These are phyloP conservation scores for Lithophane semibrunnea DNA, from an alignment of 2,888 invertebrate genomes.

Conservation along the genomic window DNA sequence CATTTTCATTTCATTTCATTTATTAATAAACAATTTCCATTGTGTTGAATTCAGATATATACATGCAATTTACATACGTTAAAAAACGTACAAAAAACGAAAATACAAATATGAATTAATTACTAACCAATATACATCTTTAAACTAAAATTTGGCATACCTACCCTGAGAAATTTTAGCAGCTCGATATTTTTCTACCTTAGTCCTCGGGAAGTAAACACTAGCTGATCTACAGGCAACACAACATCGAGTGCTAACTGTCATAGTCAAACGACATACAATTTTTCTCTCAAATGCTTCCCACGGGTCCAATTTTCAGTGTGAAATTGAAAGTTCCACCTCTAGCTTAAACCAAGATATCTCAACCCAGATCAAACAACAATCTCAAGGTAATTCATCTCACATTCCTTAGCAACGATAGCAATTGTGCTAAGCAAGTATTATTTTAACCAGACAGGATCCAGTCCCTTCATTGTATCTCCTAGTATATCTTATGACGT, in stretches of 20 bases:
- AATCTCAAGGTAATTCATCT: slow-evolving; percentile 22
- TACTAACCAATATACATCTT: no score
- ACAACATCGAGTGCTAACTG: background rate
- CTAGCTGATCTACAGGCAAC: background rate
- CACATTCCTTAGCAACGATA: slow-evolving; percentile 15
- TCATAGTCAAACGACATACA: background rate
- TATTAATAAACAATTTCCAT: no score
- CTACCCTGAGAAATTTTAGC: no score
- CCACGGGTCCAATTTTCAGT: background rate
- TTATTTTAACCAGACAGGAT: slow-evolving; percentile 48
- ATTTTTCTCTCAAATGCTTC: background rate
- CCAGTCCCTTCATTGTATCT: slow-evolving; percentile 31
- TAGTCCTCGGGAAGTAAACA: background rate
- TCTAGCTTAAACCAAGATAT: background rate
- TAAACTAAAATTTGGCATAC: no score
- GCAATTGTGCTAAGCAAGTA: slow-evolving; percentile 15
- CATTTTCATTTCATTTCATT: no score
- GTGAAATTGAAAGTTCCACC: background rate
- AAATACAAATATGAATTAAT: no score
- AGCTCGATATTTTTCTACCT: background rate
- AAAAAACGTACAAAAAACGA: no score
- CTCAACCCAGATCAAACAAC: background rate
- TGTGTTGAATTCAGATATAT: no score
- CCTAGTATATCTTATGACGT: slow-evolving; percentile 4
- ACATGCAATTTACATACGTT: no score